phyloP scores from a whole-genome alignment of 2,113 vertebrate species.

The Sorex fumeus region DNA sequence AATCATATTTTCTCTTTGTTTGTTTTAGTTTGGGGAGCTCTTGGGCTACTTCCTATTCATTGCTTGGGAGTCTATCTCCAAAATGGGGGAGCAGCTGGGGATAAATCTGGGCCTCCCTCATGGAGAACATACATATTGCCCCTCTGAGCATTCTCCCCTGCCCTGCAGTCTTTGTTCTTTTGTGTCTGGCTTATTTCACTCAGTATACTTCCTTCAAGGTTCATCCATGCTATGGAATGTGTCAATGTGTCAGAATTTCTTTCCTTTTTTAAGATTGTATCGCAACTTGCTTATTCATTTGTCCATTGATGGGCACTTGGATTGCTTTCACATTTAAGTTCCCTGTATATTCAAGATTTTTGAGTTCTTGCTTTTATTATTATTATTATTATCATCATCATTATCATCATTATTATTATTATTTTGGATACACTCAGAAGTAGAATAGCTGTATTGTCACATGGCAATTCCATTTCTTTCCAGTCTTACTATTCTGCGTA shows the following conservation, averaged over 20 bases:
- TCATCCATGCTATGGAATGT: neutral
- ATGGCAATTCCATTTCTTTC: conserved; percentile 1
- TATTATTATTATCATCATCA: too few relatives aligned
- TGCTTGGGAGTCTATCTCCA: too few relatives aligned
- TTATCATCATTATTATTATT: too few relatives aligned
- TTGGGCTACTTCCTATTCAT: too few relatives aligned
- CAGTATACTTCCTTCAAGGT: neutral
- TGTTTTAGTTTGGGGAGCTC: too few relatives aligned
- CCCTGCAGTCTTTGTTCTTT: neutral
- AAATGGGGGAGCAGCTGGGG: too few relatives aligned
- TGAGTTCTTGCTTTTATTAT: too few relatives aligned
- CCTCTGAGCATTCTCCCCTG: too few relatives aligned
- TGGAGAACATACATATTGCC: too few relatives aligned
- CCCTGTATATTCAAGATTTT: too few relatives aligned
- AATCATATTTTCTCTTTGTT: neutral
- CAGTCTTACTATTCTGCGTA: neutral
- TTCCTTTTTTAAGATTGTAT: conserved; percentile 32
- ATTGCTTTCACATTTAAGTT: neutral
- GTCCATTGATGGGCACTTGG: neutral
- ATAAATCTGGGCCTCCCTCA: too few relatives aligned
- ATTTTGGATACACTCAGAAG: neutral
- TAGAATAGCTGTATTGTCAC: conserved; percentile 18
- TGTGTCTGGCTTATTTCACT: neutral
- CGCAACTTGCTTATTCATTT: conserved; percentile 7
- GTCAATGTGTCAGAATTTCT: neutral